Conservation (phyloP, 2,113 vertebrate species). For the Psittacara wagleri region DNA sequence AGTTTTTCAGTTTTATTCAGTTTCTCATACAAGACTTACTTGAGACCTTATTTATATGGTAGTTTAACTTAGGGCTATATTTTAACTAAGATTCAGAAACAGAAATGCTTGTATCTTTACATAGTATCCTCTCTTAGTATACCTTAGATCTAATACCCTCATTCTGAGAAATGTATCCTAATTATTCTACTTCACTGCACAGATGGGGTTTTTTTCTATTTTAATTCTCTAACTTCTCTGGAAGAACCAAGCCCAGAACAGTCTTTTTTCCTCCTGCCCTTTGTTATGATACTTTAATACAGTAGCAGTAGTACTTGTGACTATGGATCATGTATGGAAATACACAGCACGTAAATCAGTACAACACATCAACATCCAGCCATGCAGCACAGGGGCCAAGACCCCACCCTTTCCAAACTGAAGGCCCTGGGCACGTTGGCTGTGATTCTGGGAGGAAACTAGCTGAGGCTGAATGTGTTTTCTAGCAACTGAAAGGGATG, state of each 20-base stretch:
- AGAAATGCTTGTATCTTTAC: not conserved
- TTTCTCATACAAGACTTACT: not conserved
- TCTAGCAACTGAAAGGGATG: not conserved
- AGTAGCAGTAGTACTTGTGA: not conserved
- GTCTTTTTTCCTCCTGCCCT: not conserved
- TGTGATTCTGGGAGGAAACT: not conserved
- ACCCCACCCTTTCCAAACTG: not conserved
- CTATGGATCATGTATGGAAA: not conserved
- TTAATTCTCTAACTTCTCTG: not conserved
- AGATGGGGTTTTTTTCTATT: not conserved
- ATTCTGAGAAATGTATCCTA: not conserved
- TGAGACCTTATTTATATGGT: not conserved
- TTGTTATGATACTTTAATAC: not conserved
- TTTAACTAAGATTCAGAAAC: not conserved
- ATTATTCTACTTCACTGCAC: not conserved
- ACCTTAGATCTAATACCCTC: not conserved
- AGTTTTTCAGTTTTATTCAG: not conserved
- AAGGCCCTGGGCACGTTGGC: rapidly evolving
- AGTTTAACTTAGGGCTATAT: not conserved
- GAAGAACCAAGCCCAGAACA: not conserved
- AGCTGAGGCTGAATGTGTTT: constrained; percentile 2
- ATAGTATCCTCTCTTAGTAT: not conserved
- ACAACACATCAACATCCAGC: constrained; percentile 12
- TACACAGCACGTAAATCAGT: not conserved
- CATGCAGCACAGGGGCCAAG: not conserved